Evolutionary conservation across 2,113 vertebrate species (phyloP).

Genomic region (Tylochromis polylepis): DNA sequence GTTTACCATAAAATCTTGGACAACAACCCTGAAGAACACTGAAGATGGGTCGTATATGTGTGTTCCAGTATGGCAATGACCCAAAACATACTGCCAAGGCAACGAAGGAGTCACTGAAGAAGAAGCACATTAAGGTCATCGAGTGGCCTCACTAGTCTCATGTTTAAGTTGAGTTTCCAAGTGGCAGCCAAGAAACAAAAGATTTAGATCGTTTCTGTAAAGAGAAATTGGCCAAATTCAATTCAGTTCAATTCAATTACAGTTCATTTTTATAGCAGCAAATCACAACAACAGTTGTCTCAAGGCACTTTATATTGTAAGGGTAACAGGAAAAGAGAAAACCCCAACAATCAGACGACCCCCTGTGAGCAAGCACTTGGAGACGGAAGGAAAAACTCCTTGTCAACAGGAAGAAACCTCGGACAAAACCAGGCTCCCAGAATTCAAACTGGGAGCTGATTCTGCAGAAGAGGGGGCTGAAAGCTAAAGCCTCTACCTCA

Average conservation of each 20-base stretch:
- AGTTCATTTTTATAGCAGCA: not conserved
- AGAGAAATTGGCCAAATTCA: too few relatives aligned
- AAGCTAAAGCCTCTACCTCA: not conserved
- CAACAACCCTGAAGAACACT: not conserved
- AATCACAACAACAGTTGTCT: not conserved
- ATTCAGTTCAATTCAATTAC: not conserved
- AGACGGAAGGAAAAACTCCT: not conserved
- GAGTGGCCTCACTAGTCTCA: not conserved
- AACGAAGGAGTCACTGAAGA: too few relatives aligned
- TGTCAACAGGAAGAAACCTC: not conserved
- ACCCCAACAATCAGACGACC: not conserved
- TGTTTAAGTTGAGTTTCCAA: not conserved
- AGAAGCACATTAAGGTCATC: not conserved
- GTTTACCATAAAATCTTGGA: not conserved
- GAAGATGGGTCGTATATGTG: not conserved
- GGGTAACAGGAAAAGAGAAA: not conserved
- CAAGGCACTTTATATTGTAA: not conserved
- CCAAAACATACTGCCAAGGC: not conserved
- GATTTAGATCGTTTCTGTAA: not conserved
- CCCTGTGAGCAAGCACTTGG: fast-evolving
- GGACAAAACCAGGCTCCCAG: not conserved
- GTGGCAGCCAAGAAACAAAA: not conserved
- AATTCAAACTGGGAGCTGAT: not conserved
- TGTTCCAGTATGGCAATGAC: not conserved
- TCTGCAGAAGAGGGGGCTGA: not conserved